Conservation (phyloP, 1,140 invertebrate species). For the Varroa destructor region DNA sequence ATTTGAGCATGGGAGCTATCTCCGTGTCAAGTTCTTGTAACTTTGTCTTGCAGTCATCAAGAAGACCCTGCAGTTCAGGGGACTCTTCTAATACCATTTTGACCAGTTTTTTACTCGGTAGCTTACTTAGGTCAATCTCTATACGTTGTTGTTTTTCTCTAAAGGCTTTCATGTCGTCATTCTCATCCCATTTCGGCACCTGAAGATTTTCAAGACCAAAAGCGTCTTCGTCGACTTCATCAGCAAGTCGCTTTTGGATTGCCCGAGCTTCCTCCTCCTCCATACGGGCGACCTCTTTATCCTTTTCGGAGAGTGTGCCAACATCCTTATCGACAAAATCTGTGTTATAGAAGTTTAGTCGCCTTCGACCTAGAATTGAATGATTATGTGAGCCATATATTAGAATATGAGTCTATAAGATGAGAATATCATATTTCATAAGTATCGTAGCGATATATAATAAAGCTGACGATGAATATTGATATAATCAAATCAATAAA, state of each 20-base stretch:
- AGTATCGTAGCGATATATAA: too few relatives aligned
- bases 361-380: slow-evolving; percentile 41
- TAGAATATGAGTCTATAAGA: too few relatives aligned
- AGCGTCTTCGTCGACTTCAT: slow-evolving; percentile 32
- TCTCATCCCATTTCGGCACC: slow-evolving; percentile 77
- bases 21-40: slow-evolving; percentile 28
- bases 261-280: slow-evolving; percentile 35
- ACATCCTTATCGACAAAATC: slow-evolving; percentile 78
- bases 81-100: slow-evolving; percentile 38
- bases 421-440: too few relatives aligned
- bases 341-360: slow-evolving; percentile 62
- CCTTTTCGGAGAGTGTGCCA: slow-evolving; percentile 44
- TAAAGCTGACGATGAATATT: too few relatives aligned
- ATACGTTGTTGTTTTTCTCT: slow-evolving; percentile 57
- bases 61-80: slow-evolving; percentile 36
- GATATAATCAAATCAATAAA: too few relatives aligned
- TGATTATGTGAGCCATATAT: background rate
- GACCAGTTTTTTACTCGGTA: slow-evolving; percentile 37
- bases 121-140: slow-evolving; percentile 44
- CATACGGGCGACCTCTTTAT: slow-evolving; percentile 35
- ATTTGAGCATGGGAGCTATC: slow-evolving; percentile 30
- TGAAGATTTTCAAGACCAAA: slow-evolving; percentile 52
- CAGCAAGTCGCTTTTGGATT: slow-evolving; percentile 34
- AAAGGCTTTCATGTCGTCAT: slow-evolving; percentile 67
- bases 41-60: slow-evolving; percentile 32